Evolutionary conservation across 1,140 invertebrate species (phyloP), one percentile per base, ranked within the genome.

Genomic region (Lasioglossum baleicum): DNA sequence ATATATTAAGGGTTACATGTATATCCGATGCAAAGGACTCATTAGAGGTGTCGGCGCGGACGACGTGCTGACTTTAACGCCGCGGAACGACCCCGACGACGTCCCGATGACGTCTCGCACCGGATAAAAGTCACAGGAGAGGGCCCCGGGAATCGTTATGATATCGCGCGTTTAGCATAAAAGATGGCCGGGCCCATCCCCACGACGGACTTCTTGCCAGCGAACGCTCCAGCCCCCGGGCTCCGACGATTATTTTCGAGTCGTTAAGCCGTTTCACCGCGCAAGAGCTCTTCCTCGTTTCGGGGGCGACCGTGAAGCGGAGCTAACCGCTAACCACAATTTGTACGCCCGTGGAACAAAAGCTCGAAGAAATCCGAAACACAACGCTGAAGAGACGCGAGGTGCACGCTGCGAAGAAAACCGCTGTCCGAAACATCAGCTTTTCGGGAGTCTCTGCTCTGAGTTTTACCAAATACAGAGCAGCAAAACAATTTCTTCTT

Each of bases 261-360:
- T 60, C 72, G 83, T 88, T 80, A 76, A 80, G 67, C 65, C 71
- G 83, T 88, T 80, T 58, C 79, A 76, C 64, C 68, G 44, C 44
- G 44, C 68, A 42, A 17, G 15, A 53, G 58, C 65, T 67, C 73
- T 75, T 87, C 68, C 82, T 79, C 81, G 85, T 88, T 87, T 85
- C 85, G 83, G 74, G 53, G 68, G 78, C 44, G 73, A 83, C 75
- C 87, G 80, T 75, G 75, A 82, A 84, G 82, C 87, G 84, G 83
- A 81, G 83, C 84, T 86, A 89, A 89, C 87, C 85, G 83, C 86
- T 86, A 87, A 87, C 83, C 82, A 80, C 85, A 78, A 84, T 87
- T 81, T 82, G 71, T 76, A 83, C 82, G 75, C 76, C 64, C 65
- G 68, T 20, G 51, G 80, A 69, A 63, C 76, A 58, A 40, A 66